Evolutionary conservation across 1,140 invertebrate genomes (phyloP), one percentile per base, ranked within the genome.

Genomic region (Epicauta chinensis): DNA sequence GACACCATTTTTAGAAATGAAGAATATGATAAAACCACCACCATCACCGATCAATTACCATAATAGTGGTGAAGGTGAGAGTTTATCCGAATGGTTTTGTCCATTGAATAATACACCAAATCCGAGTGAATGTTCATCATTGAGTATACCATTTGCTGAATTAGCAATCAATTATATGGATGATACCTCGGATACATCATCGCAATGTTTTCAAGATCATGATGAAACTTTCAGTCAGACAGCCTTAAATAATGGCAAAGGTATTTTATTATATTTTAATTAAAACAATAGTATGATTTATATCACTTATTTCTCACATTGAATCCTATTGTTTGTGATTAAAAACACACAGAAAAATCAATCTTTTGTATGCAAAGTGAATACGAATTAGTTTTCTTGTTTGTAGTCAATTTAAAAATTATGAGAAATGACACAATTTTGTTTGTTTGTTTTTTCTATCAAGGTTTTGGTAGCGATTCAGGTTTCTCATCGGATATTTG

Each of bases 1-100:
- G 69, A 72, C 76, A 3, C 77, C 77, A 2, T 65, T 79, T 37
- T 68, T 78, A 45, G 76, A 79, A 61, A 62, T 79, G 53, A 69
- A 73, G 7, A 75, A 75, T 38, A 78, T 77, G 75, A 64, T 80
- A 29, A 70, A 76, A 58, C 75, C 78, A 2, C 68, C 61, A 3
- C 65, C 73, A 41, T 67, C 71, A 1, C 60, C 73, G 0, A 62
- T 69, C 6, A 61, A 65, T 37, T 23, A 23, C 1, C 23, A 23
- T 23, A 23, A 23, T 7, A 23, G 2, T 34, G 48, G 58, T 3
- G 69, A 69, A 51, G 65, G 66, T 9, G 67, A 65, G 32, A 69
- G 65, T 38, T 53, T 71, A 0, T 69, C 67, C 3, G 69, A 69
- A 51, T 71, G 67, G 66, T 71, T 69, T 39, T 67, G 67, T 51